Percentiles rank a stretch among this genome's conserved stretches.
phyloP scores from a whole-genome alignment of 2,113 vertebrate species.

The Microcebus tavaratra region DNA sequence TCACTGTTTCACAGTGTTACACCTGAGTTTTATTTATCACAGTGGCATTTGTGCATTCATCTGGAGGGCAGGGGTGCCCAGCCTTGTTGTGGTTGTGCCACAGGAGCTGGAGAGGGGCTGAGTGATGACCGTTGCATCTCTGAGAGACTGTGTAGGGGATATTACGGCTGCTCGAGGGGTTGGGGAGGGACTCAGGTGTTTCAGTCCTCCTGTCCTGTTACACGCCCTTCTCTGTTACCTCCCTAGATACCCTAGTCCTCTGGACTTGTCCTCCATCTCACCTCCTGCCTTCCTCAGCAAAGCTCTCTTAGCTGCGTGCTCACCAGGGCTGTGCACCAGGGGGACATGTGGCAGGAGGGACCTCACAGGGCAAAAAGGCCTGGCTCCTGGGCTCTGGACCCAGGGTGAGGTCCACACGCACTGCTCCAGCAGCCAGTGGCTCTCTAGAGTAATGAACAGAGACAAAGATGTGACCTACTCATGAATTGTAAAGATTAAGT shows the following conservation, averaged over 20 bases:
- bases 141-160: accelerated
- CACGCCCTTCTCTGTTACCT: neutral
- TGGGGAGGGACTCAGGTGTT: neutral
- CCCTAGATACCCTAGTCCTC: neutral
- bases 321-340: neutral
- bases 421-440: accelerated
- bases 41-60: neutral
- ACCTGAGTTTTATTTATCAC: neutral
- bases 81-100: neutral
- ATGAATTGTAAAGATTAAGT: neutral
- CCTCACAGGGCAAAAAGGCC: neutral
- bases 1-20: neutral
- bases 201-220: neutral
- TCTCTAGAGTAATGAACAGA: neutral
- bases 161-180: neutral
- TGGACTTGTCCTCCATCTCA: neutral
- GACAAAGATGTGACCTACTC: neutral
- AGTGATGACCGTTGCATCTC: neutral
- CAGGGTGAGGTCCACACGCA: no score
- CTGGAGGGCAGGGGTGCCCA: neutral
- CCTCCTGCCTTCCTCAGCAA: neutral
- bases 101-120: neutral
- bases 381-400: neutral
- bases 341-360: neutral
- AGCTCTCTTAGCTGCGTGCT: neutral